A percentile compares a stretch with the other conserved stretches of the same genome.
Conservation (phyloP, 2,113 vertebrate species). For the Bubo bubo region DNA sequence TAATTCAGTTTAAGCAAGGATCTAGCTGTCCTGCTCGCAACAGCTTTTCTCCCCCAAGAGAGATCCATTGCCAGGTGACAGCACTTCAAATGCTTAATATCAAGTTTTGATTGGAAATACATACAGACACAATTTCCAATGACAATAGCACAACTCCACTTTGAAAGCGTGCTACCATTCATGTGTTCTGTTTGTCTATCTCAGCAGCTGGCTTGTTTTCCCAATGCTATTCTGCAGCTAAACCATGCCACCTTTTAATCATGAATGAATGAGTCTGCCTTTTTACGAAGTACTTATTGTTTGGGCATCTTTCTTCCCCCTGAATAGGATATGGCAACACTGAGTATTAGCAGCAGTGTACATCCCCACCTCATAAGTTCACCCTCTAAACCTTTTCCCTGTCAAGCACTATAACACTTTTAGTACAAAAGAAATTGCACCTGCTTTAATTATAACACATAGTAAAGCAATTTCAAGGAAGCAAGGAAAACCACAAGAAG, state of each 20-base stretch:
- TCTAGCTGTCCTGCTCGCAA: neutral
- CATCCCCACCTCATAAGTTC: too few relatives aligned
- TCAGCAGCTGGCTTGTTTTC: neutral
- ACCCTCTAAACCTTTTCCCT: neutral
- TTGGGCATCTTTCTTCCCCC: neutral
- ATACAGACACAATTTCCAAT: neutral
- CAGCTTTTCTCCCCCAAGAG: accelerated
- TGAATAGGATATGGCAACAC: neutral
- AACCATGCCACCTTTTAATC: neutral
- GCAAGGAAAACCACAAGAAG: neutral
- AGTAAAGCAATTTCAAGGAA: neutral
- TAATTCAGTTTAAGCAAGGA: neutral
- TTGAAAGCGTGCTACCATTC: too few relatives aligned
- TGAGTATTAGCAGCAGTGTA: neutral
- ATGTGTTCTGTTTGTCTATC: neutral
- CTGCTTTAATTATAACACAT: neutral
- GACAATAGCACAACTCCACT: neutral
- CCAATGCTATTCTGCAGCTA: neutral
- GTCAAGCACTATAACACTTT: neutral
- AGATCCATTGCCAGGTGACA: neutral
- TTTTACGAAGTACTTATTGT: neutral
- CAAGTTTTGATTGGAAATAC: neutral
- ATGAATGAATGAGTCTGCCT: neutral
- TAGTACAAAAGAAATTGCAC: neutral
- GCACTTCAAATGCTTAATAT: neutral